A percentile compares a stretch with the other conserved stretches of the same genome.
Conservation (phyloP, 2,113 vertebrate genomes). For the Gavialis gangeticus region DNA sequence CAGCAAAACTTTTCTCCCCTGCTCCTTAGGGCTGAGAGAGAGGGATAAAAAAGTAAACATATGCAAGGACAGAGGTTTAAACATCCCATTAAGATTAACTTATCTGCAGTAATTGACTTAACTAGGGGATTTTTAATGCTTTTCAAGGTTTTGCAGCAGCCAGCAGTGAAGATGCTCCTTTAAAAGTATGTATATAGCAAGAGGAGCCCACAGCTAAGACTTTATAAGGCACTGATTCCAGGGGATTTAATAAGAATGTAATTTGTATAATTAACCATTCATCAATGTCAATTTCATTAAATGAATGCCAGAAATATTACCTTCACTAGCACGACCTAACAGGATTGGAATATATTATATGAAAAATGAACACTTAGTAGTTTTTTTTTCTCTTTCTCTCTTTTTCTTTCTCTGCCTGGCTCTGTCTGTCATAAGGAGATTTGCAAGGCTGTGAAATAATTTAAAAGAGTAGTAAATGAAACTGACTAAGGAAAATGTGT, state of each 20-base stretch:
- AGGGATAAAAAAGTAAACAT: conserved; percentile 72
- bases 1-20: not conserved
- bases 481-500: conserved; percentile 64
- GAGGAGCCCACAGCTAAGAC: conserved; percentile 80
- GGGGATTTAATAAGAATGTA: conserved; percentile 88
- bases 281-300: conserved; percentile 88
- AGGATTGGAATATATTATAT: conserved; percentile 86
- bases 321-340: conserved; percentile 81
- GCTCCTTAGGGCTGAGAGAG: conserved; percentile 36
- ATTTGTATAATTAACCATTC: conserved; percentile 89
- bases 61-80: conserved; percentile 72
- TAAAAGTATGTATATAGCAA: conserved; percentile 54
- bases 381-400: not conserved
- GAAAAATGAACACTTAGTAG: conserved; percentile 75
- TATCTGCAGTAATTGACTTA: conserved; percentile 83
- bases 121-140: conserved; percentile 82
- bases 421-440: conserved; percentile 77
- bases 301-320: conserved; percentile 87
- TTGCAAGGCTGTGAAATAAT: conserved; percentile 79
- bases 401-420: conserved; percentile 30
- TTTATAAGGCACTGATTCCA: conserved; percentile 82
- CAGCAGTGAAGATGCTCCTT: conserved; percentile 71
- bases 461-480: conserved; percentile 79
- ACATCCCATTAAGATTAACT: conserved; percentile 79
- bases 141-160: conserved; percentile 79